Evolutionary conservation across 2,797 vertebrate species (phyloP), one percentile per base, ranked within the genome.

Genomic region (Rhinoraja longicauda): DNA sequence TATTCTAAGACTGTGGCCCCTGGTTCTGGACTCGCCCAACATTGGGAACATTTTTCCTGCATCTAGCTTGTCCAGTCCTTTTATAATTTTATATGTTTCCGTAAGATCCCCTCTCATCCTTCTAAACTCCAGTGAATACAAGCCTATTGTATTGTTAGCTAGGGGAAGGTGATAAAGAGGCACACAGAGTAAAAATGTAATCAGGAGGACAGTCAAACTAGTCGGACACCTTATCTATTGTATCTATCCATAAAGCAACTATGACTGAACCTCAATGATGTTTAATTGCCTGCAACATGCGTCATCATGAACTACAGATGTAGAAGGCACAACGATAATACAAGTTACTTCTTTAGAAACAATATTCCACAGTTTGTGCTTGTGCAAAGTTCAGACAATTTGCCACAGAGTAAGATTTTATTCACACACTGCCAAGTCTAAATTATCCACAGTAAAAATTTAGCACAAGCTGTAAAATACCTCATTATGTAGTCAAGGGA

Each of bases 401-500:
- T 84, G 81, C 81, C 45, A 84, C 24, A 15, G 81, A 84, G 59
- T 84, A 13, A 59, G 81, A 59, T 84, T 59, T 84, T 26, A 84
- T 84, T 84, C 53, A 84, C 81, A 59, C 81, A 59, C 24, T 84
- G 45, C 59, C 81, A 84, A 84, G 53, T 84, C 24, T 84, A 84
- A 84, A 59, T 84, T 84, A 84, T 53, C 26, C 53, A n/a, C 10
- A 84, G 53, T 26, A 45, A 53, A 81, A 81, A 53, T 81, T 53
- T 81, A 81, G 78, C 19, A 84, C 26, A 84, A 29, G 59, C 21
- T 84, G 45, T 29, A 84, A 84, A 59, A 84, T 53, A 57, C 45
- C 79, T 82, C 45, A 79, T 79, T 79, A 82, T 82, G 79, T 57
- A 82, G 81, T 59, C 81, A 84, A 59, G 81, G 81, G 81, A 59